Evolutionary conservation across 2,113 vertebrate genomes (phyloP).

Genomic region (Baryphthengus martii): DNA sequence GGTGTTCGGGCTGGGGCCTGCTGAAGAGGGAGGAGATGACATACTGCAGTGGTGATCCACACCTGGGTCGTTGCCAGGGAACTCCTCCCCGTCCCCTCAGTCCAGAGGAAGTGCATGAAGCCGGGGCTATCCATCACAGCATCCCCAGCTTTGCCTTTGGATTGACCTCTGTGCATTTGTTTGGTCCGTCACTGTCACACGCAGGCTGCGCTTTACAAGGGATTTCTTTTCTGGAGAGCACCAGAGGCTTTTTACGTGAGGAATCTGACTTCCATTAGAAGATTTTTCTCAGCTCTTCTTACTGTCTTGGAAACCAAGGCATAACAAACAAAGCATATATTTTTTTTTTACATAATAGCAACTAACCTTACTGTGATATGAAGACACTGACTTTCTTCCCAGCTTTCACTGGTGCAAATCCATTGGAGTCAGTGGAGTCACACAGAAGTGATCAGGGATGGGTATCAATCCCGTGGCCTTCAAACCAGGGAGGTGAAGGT

Average conservation of each 20-base stretch:
- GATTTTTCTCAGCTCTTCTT: neutral
- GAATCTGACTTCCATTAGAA: neutral
- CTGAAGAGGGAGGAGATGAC: neutral
- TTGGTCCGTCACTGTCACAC: neutral
- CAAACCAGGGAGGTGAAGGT: neutral
- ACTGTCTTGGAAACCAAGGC: neutral
- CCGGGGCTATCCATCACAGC: accelerated
- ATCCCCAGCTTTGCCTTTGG: neutral
- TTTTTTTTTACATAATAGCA: accelerated
- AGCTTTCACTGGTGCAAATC: neutral
- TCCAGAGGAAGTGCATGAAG: accelerated
- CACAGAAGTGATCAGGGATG: neutral
- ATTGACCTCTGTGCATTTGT: neutral
- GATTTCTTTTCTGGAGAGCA: neutral
- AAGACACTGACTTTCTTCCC: neutral
- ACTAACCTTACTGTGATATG: neutral
- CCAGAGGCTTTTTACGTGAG: neutral
- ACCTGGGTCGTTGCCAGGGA: neutral
- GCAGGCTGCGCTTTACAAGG: neutral
- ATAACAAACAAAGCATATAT: neutral
- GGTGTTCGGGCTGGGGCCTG: neutral
- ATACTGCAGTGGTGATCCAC: neutral
- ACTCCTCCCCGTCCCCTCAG: neutral
- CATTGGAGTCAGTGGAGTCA: accelerated
- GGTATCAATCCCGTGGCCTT: neutral